phyloP scores from a whole-genome alignment of 2,888 invertebrate species.

The Tetanocera ferruginea region DNA sequence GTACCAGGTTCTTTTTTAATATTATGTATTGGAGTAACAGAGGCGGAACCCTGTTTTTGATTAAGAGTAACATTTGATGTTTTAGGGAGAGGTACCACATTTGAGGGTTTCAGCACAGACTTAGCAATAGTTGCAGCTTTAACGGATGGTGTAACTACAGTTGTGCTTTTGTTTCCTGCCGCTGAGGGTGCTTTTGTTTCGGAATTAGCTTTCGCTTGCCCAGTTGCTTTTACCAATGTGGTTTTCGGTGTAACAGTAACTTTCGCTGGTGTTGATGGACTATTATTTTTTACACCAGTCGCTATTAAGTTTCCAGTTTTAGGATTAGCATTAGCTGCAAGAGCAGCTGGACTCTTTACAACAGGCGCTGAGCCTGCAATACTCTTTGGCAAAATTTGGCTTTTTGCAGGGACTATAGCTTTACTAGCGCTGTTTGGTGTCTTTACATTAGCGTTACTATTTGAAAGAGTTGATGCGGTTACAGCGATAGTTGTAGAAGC shows the following conservation, averaged over 20 bases:
- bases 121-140: background rate
- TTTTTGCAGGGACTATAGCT: background rate
- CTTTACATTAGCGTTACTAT: background rate
- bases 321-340: background rate
- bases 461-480: background rate
- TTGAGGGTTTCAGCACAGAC: background rate
- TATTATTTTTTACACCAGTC: background rate
- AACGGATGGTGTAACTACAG: background rate
- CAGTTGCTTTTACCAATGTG: background rate
- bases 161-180: background rate
- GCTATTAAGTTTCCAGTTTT: background rate
- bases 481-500: background rate
- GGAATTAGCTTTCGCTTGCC: background rate
- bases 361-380: background rate
- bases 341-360: background rate
- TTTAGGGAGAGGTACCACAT: background rate
- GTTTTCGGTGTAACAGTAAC: background rate
- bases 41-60: background rate
- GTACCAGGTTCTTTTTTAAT: conserved; percentile 9
- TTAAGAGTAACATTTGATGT: background rate
- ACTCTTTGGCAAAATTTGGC: background rate
- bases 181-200: background rate
- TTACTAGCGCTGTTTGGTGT: background rate
- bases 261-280: background rate
- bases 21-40: background rate